Base-by-base conservation (phyloP, 2,797 vertebrate genomes). In the Spheniscus humboldti region DNA sequence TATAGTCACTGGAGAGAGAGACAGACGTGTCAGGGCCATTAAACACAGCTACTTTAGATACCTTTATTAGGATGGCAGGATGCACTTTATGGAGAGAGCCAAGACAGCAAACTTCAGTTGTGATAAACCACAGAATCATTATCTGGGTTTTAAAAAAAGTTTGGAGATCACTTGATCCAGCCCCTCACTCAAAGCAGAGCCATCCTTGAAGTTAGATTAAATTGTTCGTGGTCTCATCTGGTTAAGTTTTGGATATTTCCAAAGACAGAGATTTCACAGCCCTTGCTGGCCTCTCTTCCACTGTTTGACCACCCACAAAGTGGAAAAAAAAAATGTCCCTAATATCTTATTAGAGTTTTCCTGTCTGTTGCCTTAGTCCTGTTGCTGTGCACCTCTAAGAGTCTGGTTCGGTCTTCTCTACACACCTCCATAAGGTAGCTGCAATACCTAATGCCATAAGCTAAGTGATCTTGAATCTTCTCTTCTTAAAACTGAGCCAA, bases 341-440 rank as follows among this genome's bases (percentile, higher is more conserved):
- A 27, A 7, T 67, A 28, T n/a, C 10, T 62, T 18, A 5, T 7
- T 57, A 59, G 60, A 30, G 4, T 52, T 85, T 8, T 89, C 2
- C 30, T 79, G 18, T 31, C 27, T 68, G 15, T 43, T 68, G 2
- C 19, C 20, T 82, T 62, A 47, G 7, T 76, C 27, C 18, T 82
- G 33, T 52, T 88, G 10, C 33, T 80, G 7, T 52, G 33, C 7
- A n/a, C 6, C 12, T 63, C 27, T 57, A 53, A 69, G 31, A 22
- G 6, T 64, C 67, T 76, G 41, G 4, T 73, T 80, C 2, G 2
- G 6, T 31, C 10, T 64, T 62, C 66, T 55, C 24, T 74, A n/a
- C 7, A 33, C 3, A 4, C 1, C 4, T 0, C 4, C 5, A 10
- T 28, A 50, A 72, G 16, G 22, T 55, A 78, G 19, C 3, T 74